These are phyloP conservation scores for Seira sanloemensis DNA, from an alignment of 2,888 invertebrate genomes.

Conservation along the genomic window DNA sequence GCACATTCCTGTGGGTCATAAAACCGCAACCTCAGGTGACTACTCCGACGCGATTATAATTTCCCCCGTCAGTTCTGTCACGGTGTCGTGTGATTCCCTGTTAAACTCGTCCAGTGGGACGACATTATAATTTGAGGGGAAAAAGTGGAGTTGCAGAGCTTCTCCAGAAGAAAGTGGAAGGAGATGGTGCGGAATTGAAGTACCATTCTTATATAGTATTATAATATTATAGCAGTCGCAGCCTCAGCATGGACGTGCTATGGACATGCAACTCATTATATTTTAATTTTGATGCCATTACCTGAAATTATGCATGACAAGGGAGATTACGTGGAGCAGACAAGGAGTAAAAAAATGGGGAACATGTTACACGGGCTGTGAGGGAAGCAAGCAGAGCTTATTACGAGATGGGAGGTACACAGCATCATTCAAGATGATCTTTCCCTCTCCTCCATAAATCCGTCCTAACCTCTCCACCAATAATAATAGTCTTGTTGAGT, in stretches of 20 bases:
- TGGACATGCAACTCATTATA: conserved; percentile 42
- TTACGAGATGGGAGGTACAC: background rate
- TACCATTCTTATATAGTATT: no score
- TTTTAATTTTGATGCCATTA: conserved; percentile 60
- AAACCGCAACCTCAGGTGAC: conserved; percentile 66
- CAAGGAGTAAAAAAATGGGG: background rate
- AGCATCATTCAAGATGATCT: conserved; percentile 1
- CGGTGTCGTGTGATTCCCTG: conserved; percentile 30
- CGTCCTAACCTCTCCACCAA: background rate
- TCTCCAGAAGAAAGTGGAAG: no score
- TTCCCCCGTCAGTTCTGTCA: conserved; percentile 60
- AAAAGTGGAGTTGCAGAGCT: no score
- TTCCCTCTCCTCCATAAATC: background rate
- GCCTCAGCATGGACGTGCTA: no score
- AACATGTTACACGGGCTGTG: background rate
- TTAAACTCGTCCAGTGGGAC: conserved; percentile 52
- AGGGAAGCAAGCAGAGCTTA: no score
- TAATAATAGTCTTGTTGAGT: background rate
- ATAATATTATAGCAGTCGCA: no score
- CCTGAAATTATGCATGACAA: conserved; percentile 56
- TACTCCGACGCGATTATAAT: conserved; percentile 64
- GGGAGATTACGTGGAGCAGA: conserved; percentile 10
- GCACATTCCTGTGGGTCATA: conserved; percentile 66
- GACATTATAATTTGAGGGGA: background rate
- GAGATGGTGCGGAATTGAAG: no score